Conservation (phyloP, 2,797 vertebrate genomes). For the Pteronotus mesoamericanus region DNA sequence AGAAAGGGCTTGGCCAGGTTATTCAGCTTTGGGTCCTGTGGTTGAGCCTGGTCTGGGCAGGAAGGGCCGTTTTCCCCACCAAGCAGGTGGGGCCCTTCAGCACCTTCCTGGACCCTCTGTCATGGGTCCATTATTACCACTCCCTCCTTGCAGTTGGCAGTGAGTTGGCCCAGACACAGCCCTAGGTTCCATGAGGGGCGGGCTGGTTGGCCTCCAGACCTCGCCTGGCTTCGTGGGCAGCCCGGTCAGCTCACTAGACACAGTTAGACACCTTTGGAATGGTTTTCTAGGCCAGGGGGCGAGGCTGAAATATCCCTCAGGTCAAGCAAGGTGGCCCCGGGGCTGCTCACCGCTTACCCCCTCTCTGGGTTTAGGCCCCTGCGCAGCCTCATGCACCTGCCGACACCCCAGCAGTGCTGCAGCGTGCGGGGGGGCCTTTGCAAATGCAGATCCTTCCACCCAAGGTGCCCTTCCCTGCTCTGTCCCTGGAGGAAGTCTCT, state of each 20-base stretch:
- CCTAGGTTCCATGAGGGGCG: not conserved
- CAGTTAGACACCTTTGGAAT: not conserved
- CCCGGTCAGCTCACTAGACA: not conserved
- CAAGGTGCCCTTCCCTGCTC: not conserved
- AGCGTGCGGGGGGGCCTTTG: not conserved
- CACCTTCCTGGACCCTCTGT: not conserved
- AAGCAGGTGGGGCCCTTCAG: too few relatives aligned
- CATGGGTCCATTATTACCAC: not conserved
- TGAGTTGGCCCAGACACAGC: not conserved
- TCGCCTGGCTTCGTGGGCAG: not conserved
- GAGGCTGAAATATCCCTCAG: not conserved
- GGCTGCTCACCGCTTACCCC: too few relatives aligned
- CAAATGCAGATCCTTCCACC: not conserved
- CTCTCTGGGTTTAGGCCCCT: not conserved
- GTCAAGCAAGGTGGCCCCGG: not conserved
- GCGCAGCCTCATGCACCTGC: too few relatives aligned
- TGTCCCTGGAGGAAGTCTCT: not conserved
- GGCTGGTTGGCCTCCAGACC: not conserved
- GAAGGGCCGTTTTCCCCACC: not conserved
- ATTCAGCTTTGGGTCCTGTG: not conserved
- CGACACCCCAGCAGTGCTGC: accelerated
- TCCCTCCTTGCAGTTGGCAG: not conserved
- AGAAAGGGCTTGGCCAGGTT: not conserved
- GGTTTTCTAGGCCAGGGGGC: not conserved
- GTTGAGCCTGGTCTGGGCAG: not conserved